These are phyloP conservation scores for Schizotus pectinicornis DNA, from an alignment of 2,888 invertebrate species.

Conservation along the genomic window DNA sequence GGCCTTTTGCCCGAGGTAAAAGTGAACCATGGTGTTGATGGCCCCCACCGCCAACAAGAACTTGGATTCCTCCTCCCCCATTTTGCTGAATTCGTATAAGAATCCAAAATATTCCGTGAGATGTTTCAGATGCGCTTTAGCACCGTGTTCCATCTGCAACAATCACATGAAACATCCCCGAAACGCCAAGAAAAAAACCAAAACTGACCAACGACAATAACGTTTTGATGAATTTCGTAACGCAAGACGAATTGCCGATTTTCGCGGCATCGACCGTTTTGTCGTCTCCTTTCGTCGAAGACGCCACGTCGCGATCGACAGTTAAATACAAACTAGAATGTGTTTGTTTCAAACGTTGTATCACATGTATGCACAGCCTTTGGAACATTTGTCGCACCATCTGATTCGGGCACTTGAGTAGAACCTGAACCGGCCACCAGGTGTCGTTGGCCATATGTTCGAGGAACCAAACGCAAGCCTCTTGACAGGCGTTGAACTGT, in stretches of 20 bases:
- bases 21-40: constrained; percentile 88
- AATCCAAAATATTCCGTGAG: constrained; percentile 92
- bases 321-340: constrained; percentile 69
- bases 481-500: constrained; percentile 90
- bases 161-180: background rate
- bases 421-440: constrained; percentile 92
- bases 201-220: constrained; percentile 79
- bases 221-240: constrained; percentile 90
- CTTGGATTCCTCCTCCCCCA: constrained; percentile 92
- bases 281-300: constrained; percentile 49
- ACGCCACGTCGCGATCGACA: constrained; percentile 63
- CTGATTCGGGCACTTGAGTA: constrained; percentile 95
- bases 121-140: constrained; percentile 84
- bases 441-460: constrained; percentile 92
- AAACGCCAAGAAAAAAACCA: background rate
- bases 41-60: constrained; percentile 87
- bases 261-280: constrained; percentile 64
- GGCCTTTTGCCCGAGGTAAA: constrained; percentile 86
- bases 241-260: constrained; percentile 82
- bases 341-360: constrained; percentile 78
- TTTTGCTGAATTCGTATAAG: constrained; percentile 91
- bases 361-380: constrained; percentile 91
- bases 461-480: constrained; percentile 90
- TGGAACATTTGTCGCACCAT: constrained; percentile 98
- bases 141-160: constrained; percentile 78